These are phyloP conservation scores for Eristalinus sepulchralis DNA, from an alignment of 2,888 invertebrate genomes.

Conservation along the genomic window DNA sequence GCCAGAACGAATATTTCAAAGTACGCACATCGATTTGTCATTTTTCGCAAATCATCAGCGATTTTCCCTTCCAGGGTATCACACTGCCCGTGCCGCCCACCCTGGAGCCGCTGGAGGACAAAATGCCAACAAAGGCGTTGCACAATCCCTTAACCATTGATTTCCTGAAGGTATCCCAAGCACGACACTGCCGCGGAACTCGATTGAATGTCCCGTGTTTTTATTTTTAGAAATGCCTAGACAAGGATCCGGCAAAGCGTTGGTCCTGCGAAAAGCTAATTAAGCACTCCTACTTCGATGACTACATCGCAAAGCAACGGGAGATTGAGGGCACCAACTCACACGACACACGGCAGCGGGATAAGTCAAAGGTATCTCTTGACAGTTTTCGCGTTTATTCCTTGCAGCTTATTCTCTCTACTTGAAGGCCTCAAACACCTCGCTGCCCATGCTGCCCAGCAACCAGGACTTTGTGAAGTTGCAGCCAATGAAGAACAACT, in stretches of 20 bases:
- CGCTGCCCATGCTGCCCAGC: constrained; percentile 80
- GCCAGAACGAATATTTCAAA: constrained; percentile 94
- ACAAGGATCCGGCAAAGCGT: constrained; percentile 95
- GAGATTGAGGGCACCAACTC: constrained; percentile 82
- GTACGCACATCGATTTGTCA: constrained; percentile 74
- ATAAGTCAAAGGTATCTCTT: constrained; percentile 84
- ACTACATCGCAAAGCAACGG: constrained; percentile 91
- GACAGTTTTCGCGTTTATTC: constrained; percentile 52
- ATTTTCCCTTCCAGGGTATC: constrained; percentile 87
- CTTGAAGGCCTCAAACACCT: constrained; percentile 80
- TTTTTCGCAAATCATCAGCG: background rate
- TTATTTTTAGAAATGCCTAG: constrained; percentile 89
- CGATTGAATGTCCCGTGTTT: background rate
- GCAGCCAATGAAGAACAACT: constrained; percentile 78
- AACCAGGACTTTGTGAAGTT: constrained; percentile 78
- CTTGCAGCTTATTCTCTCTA: constrained; percentile 16
- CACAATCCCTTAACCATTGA: constrained; percentile 88
- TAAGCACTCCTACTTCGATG: constrained; percentile 95
- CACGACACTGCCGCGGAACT: background rate
- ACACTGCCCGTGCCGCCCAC: constrained; percentile 95
- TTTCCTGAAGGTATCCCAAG: constrained; percentile 88
- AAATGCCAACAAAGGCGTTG: constrained; percentile 88
- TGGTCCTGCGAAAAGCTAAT: constrained; percentile 96
- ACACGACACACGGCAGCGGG: constrained; percentile 79
- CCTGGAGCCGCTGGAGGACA: constrained; percentile 91